phyloP scores from a whole-genome alignment of 1,140 invertebrate species.

The Euschistus heros region DNA sequence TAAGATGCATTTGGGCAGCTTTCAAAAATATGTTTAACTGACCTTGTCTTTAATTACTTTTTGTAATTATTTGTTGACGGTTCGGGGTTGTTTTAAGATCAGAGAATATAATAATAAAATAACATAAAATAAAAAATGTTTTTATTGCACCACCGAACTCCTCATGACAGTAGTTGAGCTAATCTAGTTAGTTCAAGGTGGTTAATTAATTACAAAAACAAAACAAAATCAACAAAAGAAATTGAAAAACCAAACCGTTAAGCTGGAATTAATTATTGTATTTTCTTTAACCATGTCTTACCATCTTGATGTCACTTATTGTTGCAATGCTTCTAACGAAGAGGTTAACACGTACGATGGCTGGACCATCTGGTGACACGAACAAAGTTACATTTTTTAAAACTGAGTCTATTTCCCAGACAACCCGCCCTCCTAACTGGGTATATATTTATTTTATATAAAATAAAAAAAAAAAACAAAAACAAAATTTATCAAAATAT shows the following conservation, averaged over 20 bases:
- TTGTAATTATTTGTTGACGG: not conserved
- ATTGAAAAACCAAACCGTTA: constrained; percentile 7
- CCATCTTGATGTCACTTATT: constrained; percentile 98
- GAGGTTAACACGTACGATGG: constrained; percentile 88
- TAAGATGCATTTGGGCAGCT: constrained; percentile 10
- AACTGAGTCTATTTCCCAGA: not conserved
- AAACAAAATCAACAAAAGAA: not conserved
- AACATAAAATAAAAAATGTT: not conserved
- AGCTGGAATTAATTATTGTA: not conserved
- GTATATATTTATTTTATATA: too few relatives aligned
- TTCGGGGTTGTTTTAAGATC: not conserved
- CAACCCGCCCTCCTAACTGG: not conserved
- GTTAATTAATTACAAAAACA: not conserved
- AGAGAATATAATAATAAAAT: not conserved
- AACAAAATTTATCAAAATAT: too few relatives aligned
- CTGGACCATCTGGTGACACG: constrained; percentile 63
- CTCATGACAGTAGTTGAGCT: not conserved
- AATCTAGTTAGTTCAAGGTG: not conserved
- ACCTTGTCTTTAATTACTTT: not conserved
- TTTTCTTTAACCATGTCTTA: constrained; percentile 44
- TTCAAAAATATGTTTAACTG: constrained; percentile 1
- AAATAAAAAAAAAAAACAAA: too few relatives aligned
- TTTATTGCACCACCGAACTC: not conserved
- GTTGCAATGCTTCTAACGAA: constrained; percentile 93
- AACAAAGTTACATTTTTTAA: constrained; percentile 13